Conservation (phyloP, 2,113 vertebrate genomes). For the Bucco capensis region DNA sequence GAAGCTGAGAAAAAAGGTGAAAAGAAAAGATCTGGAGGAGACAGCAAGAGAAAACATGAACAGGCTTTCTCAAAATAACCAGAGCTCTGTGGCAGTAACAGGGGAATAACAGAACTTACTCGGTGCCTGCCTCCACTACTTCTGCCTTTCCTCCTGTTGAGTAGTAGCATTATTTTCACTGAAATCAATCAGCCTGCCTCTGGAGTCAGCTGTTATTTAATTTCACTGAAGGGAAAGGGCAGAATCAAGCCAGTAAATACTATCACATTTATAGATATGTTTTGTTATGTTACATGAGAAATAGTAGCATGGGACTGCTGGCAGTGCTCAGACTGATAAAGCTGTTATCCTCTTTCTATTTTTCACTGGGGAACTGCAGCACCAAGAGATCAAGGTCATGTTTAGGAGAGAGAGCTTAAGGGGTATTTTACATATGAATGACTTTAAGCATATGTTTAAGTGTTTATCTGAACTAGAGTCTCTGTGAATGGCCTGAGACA, state of each 20-base stretch:
- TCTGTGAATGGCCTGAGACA: background rate
- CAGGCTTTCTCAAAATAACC: conserved; percentile 42
- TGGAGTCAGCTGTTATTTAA: conserved; percentile 60
- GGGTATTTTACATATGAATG: background rate
- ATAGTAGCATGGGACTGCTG: conserved; percentile 36
- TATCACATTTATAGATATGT: conserved; percentile 51
- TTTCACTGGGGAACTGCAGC: conserved; percentile 47
- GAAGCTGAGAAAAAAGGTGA: background rate
- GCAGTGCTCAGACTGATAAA: conserved; percentile 56
- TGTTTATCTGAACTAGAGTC: background rate
- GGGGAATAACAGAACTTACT: conserved; percentile 26
- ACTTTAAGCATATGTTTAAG: background rate
- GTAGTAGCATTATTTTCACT: conserved; percentile 45
- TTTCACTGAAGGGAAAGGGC: conserved; percentile 55
- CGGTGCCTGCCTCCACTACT: background rate
- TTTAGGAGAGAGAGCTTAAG: background rate
- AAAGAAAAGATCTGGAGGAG: conserved; percentile 12
- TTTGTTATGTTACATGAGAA: conserved; percentile 65
- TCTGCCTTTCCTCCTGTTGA: conserved; percentile 30
- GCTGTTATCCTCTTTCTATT: conserved; percentile 56
- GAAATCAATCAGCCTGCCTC: conserved; percentile 59
- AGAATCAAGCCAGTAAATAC: conserved; percentile 59
- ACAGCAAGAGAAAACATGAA: background rate
- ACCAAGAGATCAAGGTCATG: conserved; percentile 57
- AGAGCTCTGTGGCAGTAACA: background rate